phyloP scores from a whole-genome alignment of 2,113 vertebrate genomes.

The Apeltes quadracus region DNA sequence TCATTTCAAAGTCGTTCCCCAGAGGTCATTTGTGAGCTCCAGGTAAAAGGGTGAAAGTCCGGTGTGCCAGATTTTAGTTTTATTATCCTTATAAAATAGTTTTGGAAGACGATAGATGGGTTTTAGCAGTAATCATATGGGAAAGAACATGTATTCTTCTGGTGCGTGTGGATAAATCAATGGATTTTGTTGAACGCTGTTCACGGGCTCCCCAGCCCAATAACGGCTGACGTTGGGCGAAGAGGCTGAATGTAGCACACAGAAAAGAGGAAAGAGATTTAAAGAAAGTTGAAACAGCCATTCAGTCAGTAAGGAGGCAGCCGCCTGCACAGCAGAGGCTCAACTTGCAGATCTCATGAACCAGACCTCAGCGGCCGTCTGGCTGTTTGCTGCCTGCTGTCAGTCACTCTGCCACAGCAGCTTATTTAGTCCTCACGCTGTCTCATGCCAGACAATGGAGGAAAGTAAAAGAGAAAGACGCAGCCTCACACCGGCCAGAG shows the following conservation, averaged over 20 bases:
- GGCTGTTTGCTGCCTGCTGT: constrained; percentile 62
- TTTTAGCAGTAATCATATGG: constrained; percentile 3
- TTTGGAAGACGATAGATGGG: constrained; percentile 2
- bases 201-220: constrained; percentile 13
- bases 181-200: constrained; percentile 46
- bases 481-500: constrained; percentile 43
- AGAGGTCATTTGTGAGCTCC: constrained; percentile 8
- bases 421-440: constrained; percentile 47
- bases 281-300: constrained; percentile 35
- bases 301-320: constrained; percentile 42
- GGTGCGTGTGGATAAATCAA: constrained; percentile 47
- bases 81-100: too few species aligned
- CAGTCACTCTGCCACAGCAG: constrained; percentile 63
- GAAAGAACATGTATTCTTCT: constrained; percentile 12
- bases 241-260: constrained; percentile 30
- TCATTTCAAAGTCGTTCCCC: not conserved
- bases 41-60: constrained; percentile 1
- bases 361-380: constrained; percentile 59
- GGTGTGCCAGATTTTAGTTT: not conserved
- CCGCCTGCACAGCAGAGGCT: constrained; percentile 50
- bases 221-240: not conserved
- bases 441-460: constrained; percentile 37
- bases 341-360: constrained; percentile 57
- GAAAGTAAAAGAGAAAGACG: constrained; percentile 20
- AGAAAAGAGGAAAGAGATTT: constrained; percentile 9